These are phyloP conservation scores for Trachemys scripta DNA, from an alignment of 2,113 vertebrate genomes.

Conservation along the genomic window DNA sequence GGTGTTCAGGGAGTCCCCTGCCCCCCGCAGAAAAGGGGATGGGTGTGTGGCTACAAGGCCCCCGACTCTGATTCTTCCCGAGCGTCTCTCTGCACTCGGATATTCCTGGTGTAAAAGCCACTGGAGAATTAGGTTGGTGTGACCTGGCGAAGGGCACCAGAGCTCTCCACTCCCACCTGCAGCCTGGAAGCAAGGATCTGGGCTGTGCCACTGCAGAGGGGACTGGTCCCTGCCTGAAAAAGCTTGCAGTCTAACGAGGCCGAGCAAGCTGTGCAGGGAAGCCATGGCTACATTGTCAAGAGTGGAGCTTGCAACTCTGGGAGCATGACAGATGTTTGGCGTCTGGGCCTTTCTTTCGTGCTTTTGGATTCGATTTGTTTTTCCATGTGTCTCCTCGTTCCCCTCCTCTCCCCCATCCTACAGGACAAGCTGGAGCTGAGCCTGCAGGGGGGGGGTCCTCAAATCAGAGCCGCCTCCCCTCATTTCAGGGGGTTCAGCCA, in stretches of 20 bases:
- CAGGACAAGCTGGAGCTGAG: neutral
- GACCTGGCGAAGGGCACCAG: accelerated
- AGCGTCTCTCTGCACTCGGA: accelerated
- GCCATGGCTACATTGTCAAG: neutral
- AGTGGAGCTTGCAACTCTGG: neutral
- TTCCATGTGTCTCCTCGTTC: neutral
- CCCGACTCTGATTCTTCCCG: neutral
- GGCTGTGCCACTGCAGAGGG: neutral
- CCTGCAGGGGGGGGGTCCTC: neutral
- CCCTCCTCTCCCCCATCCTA: neutral
- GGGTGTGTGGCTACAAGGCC: too few species aligned
- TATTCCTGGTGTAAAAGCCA: neutral
- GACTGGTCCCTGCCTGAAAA: neutral
- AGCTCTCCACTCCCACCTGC: neutral
- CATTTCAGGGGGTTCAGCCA: neutral
- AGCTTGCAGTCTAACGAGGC: neutral
- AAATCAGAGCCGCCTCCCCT: neutral
- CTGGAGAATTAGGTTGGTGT: neutral
- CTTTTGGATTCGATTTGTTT: neutral
- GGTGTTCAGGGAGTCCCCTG: neutral
- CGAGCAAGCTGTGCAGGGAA: accelerated
- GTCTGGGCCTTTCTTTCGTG: neutral
- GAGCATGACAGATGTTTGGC: neutral
- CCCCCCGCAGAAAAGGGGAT: too few species aligned
- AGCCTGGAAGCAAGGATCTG: neutral